Evolutionary conservation across 2,113 vertebrate genomes (phyloP), one percentile per base, ranked within the genome.

Genomic region (Sceloporus undulatus): DNA sequence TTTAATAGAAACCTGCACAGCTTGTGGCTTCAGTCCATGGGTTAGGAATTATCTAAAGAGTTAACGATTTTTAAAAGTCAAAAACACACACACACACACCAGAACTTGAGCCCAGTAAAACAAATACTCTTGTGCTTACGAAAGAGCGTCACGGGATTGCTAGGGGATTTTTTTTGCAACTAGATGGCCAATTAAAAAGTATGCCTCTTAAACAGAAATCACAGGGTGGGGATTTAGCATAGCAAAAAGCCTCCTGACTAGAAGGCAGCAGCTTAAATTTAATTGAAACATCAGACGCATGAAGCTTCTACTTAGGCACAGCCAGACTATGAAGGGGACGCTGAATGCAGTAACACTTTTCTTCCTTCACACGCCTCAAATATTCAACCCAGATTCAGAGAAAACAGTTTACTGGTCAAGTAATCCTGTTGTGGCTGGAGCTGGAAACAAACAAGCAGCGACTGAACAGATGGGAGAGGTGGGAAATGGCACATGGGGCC

Each of bases 241-340:
- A 71, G 73, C 5, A 88, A 80, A 14, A 11, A 7, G 48, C 92
- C 91, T 87, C 80, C 86, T 76, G 14, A 59, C 19, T 4, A 1
- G 48, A 48, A 85, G 38, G 68, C 62, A 62, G 23, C 40, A 40
- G 23, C 54, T 62, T 21, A 52, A 11, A 62, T 77, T 9, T 42
- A 0, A 8, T 70, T 87, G 14, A 77, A 86, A 42, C 2, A 48
- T 34, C 34, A 27, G 27, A 73, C 87, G 88, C 88, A 93, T 88
- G 76, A 7, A 62, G 48, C 48, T 48, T 7, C 7, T 48, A 48
- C 7, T 48, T 7, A 48, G 48, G 48, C 48, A 48, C 48, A 48
- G 48, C 48, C 48, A 48, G 48, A 48, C 48, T 48, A 48, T 48
- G 5, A 7, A 0, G 0, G 19, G 18, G 65, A 19, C 21, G 65